Base-by-base conservation (phyloP, 1,140 invertebrate genomes). In the Hormaphis cornu region DNA sequence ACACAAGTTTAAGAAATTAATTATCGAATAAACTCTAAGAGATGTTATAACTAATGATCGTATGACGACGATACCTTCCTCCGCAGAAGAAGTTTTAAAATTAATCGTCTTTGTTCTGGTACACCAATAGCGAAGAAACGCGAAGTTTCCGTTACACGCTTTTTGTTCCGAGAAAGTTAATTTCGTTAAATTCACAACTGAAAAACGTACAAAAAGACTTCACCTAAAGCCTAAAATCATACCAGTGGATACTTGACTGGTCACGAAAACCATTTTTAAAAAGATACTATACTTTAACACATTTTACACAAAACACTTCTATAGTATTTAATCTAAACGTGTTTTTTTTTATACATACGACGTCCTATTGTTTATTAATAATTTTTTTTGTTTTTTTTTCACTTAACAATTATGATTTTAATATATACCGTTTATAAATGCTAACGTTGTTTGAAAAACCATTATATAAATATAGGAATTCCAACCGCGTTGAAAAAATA, bases 11-110 rank as follows among this genome's bases (percentile, higher is more conserved):
- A 35, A 22, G n/a, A 37, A 37, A 56, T 56, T 56, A 56, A 56
- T 24, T 14, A 56, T 56, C 53, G 6, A 22, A 37, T 54, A 37
- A 35, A 56, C 30, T n/a, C n/a, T 56, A 22, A 20, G 16, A 56
- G 4, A 28, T 63, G 26, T 63, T 46, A 63, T 63, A 48, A 63
- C 59, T 63, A 48, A 63, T 63, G 44, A 63, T 63, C 16, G 26
- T 63, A 48, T 33, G 42, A 54, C 37, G 42, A 46, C 16, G 26
- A 28, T 30, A 46, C 40, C 30, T 33, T 33, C 14, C 30, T 7
- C 30, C 14, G 14, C 28, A 46, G 3, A 63, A 16, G 14, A 63
- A 44, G 40, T 63, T 63, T 63, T 1, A 18, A 63, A 63, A 63
- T 63, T 46, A 63, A 63, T 63, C 16, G 42, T 26, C 24, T 40